Evolutionary conservation across 2,113 vertebrate species (phyloP).

Genomic region (Motacilla tschutschensis): DNA sequence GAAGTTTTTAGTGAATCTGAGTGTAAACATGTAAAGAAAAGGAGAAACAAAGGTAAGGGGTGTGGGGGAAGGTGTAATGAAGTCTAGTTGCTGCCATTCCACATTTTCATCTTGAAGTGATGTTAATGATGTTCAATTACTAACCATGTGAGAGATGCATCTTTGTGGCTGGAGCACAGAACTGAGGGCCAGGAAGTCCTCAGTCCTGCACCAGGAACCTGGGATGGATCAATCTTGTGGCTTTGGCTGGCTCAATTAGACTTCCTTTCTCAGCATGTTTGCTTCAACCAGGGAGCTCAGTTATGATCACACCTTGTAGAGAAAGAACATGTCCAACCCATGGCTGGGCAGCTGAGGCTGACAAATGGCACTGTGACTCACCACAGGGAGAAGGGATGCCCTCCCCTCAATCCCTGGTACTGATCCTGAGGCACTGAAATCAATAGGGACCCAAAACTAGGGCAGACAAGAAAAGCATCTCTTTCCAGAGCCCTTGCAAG

Average conservation of each 20-base stretch:
- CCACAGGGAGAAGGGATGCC: not conserved
- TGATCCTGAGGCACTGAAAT: not conserved
- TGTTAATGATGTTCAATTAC: not conserved
- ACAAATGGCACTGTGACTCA: accelerated
- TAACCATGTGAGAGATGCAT: not conserved
- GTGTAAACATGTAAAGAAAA: not conserved
- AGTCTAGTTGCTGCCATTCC: not conserved
- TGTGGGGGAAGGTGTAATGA: accelerated
- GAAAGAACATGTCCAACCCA: not conserved
- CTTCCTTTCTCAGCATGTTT: not conserved
- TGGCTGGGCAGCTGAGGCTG: not conserved
- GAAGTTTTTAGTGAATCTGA: not conserved
- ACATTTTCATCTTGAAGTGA: not conserved
- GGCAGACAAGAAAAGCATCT: not conserved
- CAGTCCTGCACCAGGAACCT: not conserved
- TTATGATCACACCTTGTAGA: not conserved
- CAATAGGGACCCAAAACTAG: not conserved
- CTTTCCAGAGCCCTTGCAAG: not conserved
- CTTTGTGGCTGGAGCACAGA: not conserved
- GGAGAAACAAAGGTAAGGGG: not conserved
- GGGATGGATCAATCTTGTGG: not conserved
- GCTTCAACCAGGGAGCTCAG: not conserved
- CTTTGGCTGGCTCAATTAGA: not conserved
- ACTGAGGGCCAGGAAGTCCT: not conserved
- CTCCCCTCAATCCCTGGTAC: not conserved